These are phyloP conservation scores for Eupithecia centaureata DNA, from an alignment of 2,888 invertebrate genomes.

Conservation along the genomic window DNA sequence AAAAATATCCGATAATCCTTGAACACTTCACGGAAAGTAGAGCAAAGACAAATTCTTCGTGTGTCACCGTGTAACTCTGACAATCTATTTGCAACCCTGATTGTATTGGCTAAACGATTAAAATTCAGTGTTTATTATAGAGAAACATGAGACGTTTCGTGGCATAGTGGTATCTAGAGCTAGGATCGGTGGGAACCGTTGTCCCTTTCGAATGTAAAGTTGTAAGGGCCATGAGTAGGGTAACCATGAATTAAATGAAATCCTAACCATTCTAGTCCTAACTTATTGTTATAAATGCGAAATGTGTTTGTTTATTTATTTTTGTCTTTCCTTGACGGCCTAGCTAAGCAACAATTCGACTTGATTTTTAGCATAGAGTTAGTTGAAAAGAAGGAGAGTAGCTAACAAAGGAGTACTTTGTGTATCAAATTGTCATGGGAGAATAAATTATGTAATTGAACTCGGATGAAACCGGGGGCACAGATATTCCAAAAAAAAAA, in stretches of 20 bases:
- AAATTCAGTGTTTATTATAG: slow-evolving; percentile 13
- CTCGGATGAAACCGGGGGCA: too few species aligned
- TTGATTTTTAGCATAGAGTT: too few species aligned
- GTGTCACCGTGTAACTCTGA: slow-evolving; percentile 51
- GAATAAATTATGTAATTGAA: too few species aligned
- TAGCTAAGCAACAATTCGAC: too few species aligned
- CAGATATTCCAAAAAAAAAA: too few species aligned
- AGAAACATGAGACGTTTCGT: slow-evolving; percentile 41
- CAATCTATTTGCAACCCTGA: slow-evolving; percentile 39
- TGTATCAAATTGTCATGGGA: too few species aligned
- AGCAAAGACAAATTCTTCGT: slow-evolving; percentile 65
- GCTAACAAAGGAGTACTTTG: too few species aligned
- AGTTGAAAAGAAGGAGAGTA: too few species aligned
- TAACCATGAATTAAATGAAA: slow-evolving; percentile 13
- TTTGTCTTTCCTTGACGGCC: too few species aligned
- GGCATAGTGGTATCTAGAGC: slow-evolving; percentile 53
- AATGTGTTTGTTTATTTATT: too few species aligned
- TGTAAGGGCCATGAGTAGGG: slow-evolving; percentile 47
- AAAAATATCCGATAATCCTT: slow-evolving; percentile 27
- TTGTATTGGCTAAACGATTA: slow-evolving; percentile 21
- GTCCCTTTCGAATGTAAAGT: slow-evolving; percentile 72
- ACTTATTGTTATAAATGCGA: too few species aligned
- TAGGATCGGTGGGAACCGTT: slow-evolving; percentile 73
- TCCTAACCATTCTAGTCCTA: too few species aligned
- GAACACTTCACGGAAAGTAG: slow-evolving; percentile 65